phyloP scores from a whole-genome alignment of 2,888 invertebrate genomes.

The Halocaridina rubra region DNA sequence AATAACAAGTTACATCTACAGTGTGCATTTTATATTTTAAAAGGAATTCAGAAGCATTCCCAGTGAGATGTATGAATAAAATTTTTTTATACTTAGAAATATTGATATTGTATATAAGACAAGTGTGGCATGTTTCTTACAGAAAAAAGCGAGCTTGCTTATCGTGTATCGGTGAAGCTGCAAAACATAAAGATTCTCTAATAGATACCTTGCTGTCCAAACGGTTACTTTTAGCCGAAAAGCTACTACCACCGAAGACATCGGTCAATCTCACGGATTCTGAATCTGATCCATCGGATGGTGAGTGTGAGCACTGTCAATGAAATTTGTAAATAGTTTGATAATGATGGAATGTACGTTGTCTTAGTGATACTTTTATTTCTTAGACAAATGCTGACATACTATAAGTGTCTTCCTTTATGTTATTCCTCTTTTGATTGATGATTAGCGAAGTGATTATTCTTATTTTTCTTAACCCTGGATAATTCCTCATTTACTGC shows the following conservation, averaged over 20 bases:
- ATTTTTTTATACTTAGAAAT: not conserved
- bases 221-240: slow-evolving; percentile 38
- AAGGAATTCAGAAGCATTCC: too few relatives aligned
- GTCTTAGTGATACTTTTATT: not conserved
- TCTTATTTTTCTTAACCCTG: too few relatives aligned
- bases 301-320: not conserved
- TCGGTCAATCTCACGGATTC: slow-evolving; percentile 62
- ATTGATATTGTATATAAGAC: not conserved
- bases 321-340: not conserved
- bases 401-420: not conserved
- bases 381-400: not conserved
- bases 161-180: slow-evolving; percentile 25
- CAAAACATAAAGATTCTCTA: slow-evolving; percentile 34
- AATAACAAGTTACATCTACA: too few relatives aligned
- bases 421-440: too few relatives aligned
- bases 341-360: not conserved
- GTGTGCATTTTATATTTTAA: too few relatives aligned
- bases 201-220: slow-evolving; percentile 23
- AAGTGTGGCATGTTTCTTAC: not conserved
- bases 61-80: not conserved
- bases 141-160: slow-evolving; percentile 56
- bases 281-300: slow-evolving; percentile 58
- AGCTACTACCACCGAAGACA: slow-evolving; percentile 32
- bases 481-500: too few relatives aligned
- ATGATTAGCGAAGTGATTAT: not conserved